Evolutionary conservation across 2,797 vertebrate species (phyloP).

Genomic region (Jordanella pulchra): DNA sequence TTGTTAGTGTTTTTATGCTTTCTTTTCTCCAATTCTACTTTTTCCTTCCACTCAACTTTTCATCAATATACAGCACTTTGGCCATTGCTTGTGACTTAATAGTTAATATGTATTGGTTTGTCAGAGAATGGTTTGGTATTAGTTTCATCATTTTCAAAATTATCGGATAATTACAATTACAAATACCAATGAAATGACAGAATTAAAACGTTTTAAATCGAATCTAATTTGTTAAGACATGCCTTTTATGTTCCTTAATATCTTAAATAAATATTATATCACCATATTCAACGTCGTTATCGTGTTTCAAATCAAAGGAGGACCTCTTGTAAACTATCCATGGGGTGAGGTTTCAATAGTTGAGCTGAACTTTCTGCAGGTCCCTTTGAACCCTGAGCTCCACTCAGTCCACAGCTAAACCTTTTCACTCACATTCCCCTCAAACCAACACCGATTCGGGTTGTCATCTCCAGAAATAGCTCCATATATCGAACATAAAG

Average conservation of each 20-base stretch:
- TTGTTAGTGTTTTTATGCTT: not conserved
- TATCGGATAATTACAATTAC: not conserved
- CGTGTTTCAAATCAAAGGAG: not conserved
- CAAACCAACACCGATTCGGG: not conserved
- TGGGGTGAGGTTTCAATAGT: not conserved
- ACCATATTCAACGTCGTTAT: not conserved
- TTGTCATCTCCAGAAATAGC: not conserved
- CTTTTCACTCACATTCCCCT: not conserved
- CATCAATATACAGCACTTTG: not conserved
- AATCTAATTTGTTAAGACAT: not conserved
- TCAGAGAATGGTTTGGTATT: not conserved
- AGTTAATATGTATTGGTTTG: not conserved
- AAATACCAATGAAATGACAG: not conserved
- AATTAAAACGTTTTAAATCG: not conserved
- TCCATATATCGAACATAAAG: too few species aligned
- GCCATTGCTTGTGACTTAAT: not conserved
- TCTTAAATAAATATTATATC: not conserved
- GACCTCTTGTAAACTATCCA: not conserved
- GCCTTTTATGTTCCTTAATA: not conserved
- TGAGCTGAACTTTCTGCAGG: not conserved
- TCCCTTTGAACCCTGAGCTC: not conserved
- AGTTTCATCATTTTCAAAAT: not conserved
- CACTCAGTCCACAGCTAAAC: not conserved
- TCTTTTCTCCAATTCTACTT: not conserved
- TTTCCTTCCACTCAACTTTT: slow-evolving; percentile 1